Evolutionary conservation across 1,140 invertebrate species (phyloP), one percentile per base, ranked within the genome.

Genomic region (Neodiprion fabricii): DNA sequence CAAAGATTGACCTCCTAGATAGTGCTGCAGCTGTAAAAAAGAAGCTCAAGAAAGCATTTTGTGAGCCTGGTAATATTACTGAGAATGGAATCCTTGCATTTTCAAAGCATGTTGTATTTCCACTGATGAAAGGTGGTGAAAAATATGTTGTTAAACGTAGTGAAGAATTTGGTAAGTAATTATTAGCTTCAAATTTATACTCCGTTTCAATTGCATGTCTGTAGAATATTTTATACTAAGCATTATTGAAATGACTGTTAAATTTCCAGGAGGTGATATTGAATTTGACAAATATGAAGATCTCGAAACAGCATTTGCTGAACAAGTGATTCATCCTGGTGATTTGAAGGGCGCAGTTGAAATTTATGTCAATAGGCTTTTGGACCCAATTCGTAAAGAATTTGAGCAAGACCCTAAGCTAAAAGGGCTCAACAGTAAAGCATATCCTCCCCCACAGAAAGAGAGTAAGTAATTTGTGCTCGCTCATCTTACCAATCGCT

Each of bases 41-140:
- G 85, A 99, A 99, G 86, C 86, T 99, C 14, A 98, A 98, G 84
- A 98, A 96, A 88, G 97, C 98, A 23, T 98, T 98, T 83, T 99
- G 98, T 91, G 98, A 99, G 85, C 97, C 97, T 9, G 98, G 98
- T 72, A 99, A 99, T 85, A 92, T 98, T 70, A 91, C 91, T 70
- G 97, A 99, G 71, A 99, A 99, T 91, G 98, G 98, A 50, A 90
- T 99, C 11, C 89, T 99, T 48, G 92, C 97, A n/a, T 99, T 99
- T 89, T 94, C 94, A 3, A 98, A 99, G 87, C 92, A 96, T 90
- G 97, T 99, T 2, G 89, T 99, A 9, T 97, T 97, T 82, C 94
- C 96, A 67, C 85, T 98, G n/a, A 91, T 96, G 78, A 92, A 93
- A 79, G 79, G 89, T 10, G 91, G 87, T 73, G 92, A 95, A 85